A percentile compares a stretch with the other conserved stretches of the same genome.
These are phyloP conservation scores for Steinernema feltiae DNA, from an alignment of 1,140 invertebrate species.

Conservation along the genomic window DNA sequence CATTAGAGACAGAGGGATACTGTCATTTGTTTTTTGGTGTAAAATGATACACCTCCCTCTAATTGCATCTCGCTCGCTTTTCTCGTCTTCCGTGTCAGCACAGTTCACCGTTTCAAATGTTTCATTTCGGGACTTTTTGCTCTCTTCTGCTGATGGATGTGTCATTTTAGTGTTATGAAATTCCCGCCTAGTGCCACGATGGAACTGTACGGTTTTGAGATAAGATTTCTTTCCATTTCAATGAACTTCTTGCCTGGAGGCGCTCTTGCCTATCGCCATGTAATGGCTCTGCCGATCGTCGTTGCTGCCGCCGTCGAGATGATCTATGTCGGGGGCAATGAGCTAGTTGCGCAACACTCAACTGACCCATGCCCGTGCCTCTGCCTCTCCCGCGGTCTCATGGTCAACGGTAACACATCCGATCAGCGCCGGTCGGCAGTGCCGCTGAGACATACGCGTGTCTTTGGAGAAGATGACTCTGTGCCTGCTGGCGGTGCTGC, in stretches of 20 bases:
- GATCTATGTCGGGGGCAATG: neutral
- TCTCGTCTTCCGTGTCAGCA: neutral
- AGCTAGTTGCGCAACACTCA: slow-evolving; percentile 1
- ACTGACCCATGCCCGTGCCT: neutral
- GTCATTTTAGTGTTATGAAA: too few relatives aligned
- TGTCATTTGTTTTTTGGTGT: neutral
- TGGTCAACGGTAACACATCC: slow-evolving; percentile 5
- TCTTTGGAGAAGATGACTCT: too few relatives aligned
- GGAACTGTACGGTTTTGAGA: neutral
- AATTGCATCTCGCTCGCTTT: neutral
- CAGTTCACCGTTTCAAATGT: slow-evolving; percentile 1
- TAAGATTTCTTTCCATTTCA: slow-evolving; percentile 14
- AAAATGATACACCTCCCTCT: slow-evolving; percentile 8
- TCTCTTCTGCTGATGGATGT: too few relatives aligned
- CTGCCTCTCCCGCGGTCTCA: slow-evolving; percentile 1
- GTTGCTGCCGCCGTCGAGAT: neutral
- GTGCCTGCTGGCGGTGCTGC: neutral
- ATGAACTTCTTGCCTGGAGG: neutral
- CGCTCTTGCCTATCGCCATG: neutral
- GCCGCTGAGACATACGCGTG: neutral
- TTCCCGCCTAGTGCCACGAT: too few relatives aligned
- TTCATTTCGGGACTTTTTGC: neutral
- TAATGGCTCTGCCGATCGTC: neutral
- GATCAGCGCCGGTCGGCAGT: neutral
- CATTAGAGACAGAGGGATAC: too few relatives aligned